Conservation (phyloP, 2,797 vertebrate species). For the Iguana delicatissima region DNA sequence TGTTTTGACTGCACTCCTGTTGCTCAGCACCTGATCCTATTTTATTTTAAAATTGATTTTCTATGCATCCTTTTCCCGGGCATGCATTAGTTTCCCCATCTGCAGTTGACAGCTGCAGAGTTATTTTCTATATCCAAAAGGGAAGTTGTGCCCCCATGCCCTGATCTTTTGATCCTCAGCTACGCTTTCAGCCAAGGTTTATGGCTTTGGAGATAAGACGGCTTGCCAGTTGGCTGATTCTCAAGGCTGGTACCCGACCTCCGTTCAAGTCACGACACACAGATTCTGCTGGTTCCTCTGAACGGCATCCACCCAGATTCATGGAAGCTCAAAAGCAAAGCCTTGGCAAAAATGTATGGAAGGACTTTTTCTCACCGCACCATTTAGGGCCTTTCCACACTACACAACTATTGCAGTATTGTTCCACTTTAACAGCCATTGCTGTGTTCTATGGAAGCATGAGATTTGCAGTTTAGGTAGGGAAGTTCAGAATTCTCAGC, state of each 20-base stretch:
- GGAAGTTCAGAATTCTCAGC: too few relatives aligned
- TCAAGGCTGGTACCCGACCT: background rate
- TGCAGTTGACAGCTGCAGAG: background rate
- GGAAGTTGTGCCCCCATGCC: too few relatives aligned
- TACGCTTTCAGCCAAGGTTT: background rate
- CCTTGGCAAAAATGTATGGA: background rate
- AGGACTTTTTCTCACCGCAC: background rate
- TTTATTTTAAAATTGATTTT: background rate
- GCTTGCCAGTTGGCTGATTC: background rate
- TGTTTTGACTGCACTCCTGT: background rate
- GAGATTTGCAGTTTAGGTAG: too few relatives aligned
- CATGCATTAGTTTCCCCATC: background rate
- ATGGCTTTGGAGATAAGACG: too few relatives aligned
- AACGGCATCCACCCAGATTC: background rate
- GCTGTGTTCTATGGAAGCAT: too few relatives aligned
- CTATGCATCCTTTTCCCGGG: background rate
- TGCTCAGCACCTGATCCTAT: background rate
- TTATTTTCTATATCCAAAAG: background rate
- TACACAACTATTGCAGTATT: too few relatives aligned
- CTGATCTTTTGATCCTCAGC: background rate
- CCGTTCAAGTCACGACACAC: background rate
- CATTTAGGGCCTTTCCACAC: background rate
- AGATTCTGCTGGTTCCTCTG: background rate
- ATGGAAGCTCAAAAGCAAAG: background rate
- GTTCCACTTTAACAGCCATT: too few relatives aligned